Evolutionary conservation across 2,888 invertebrate species (phyloP).

Genomic region (Caenorhabditis sulstoni): DNA sequence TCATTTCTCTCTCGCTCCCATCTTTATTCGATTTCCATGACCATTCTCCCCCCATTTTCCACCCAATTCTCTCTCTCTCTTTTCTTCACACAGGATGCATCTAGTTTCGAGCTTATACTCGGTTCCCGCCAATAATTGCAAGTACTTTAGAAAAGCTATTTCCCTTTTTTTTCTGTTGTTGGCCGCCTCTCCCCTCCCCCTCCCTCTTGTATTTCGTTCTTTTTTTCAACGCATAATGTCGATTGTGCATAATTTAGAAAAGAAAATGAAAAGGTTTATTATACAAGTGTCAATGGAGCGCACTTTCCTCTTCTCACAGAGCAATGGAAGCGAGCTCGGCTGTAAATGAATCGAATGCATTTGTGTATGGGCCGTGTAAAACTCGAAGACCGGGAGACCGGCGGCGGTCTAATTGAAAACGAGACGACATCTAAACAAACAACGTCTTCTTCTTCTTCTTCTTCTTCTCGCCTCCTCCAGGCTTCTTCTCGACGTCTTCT

Average conservation of each 20-base stretch:
- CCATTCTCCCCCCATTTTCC: conserved; percentile 12
- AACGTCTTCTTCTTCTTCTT: not conserved
- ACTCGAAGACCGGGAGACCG: not conserved
- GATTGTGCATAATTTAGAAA: conserved; percentile 27
- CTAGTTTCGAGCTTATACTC: conserved; percentile 52
- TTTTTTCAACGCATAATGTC: conserved; percentile 1
- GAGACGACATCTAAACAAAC: conserved; percentile 47
- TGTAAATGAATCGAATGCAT: conserved; percentile 25
- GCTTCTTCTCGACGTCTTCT: too few species aligned
- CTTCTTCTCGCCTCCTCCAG: not conserved
- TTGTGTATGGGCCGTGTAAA: conserved; percentile 22
- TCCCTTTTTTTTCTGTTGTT: conserved; percentile 5
- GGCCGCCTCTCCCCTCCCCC: not conserved
- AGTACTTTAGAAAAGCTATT: conserved; percentile 21
- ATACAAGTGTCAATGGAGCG: too few species aligned
- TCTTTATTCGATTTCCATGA: conserved; percentile 28
- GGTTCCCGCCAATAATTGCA: conserved; percentile 50
- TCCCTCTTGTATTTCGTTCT: not conserved
- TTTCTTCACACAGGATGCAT: conserved; percentile 32
- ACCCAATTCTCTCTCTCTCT: not conserved
- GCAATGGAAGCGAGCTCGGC: too few species aligned
- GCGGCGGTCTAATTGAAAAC: conserved; percentile 43
- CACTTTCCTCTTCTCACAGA: too few species aligned
- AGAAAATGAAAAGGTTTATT: conserved; percentile 5
- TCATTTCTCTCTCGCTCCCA: conserved; percentile 12